These are phyloP conservation scores for Octonoba sinensis DNA, from an alignment of 2,888 invertebrate genomes.

Conservation along the genomic window DNA sequence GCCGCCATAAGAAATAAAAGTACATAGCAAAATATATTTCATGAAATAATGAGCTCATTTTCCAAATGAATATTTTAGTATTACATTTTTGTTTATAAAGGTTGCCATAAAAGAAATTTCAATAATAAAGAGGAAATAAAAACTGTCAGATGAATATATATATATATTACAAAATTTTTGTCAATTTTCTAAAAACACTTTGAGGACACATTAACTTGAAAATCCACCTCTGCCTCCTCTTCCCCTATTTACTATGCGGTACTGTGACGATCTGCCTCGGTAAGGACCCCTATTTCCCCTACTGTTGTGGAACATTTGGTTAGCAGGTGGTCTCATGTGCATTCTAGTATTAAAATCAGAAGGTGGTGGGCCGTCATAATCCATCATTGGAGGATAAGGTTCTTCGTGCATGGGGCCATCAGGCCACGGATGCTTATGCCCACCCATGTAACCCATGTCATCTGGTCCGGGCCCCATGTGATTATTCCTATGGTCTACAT, in stretches of 20 bases:
- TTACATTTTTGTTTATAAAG: no score
- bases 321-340: slow-evolving; percentile 3
- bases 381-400: slow-evolving; percentile 15
- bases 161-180: no score
- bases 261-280: slow-evolving; percentile 37
- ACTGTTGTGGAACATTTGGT: slow-evolving; percentile 25
- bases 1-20: no score
- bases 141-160: slow-evolving; percentile 46
- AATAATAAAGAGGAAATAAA: slow-evolving; percentile 32
- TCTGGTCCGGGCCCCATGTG: slow-evolving; percentile 32
- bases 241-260: slow-evolving; percentile 41
- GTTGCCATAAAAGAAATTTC: no score
- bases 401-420: slow-evolving; percentile 37
- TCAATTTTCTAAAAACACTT: no score
- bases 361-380: slow-evolving; percentile 41
- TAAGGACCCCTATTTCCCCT: slow-evolving; percentile 37
- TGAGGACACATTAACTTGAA: background rate
- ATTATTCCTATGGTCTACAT: slow-evolving; percentile 38
- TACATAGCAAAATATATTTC: no score
- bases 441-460: slow-evolving; percentile 11
- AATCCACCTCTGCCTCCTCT: slow-evolving; percentile 42
- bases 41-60: no score
- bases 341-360: slow-evolving; percentile 20
- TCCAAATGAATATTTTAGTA: no score
- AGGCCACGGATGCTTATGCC: slow-evolving; percentile 48